These are phyloP conservation scores for Leptonema lineaticorne DNA, from an alignment of 1,140 invertebrate genomes.

Conservation along the genomic window DNA sequence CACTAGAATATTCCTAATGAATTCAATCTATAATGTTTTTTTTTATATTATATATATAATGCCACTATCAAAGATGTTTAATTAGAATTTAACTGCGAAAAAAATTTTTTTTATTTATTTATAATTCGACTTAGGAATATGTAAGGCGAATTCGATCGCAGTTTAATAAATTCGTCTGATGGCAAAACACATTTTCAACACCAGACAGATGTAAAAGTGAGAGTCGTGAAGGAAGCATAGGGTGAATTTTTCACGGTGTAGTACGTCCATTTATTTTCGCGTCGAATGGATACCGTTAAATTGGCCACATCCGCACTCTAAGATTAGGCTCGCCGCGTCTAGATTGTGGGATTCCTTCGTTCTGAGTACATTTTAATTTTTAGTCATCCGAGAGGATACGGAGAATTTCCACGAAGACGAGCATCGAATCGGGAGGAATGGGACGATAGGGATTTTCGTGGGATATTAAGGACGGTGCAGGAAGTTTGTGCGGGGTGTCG, in stretches of 20 bases:
- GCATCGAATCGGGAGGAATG: not conserved
- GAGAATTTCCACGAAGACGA: not conserved
- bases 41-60: no score
- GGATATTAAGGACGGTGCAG: no score
- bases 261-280: not conserved
- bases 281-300: not conserved
- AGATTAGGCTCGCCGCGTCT: not conserved
- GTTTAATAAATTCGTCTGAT: no score
- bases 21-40: no score
- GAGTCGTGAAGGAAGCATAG: not conserved
- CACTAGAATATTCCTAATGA: not conserved
- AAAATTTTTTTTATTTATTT: no score
- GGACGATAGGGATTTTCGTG: not conserved
- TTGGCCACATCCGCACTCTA: no score
- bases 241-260: not conserved
- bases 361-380: slow-evolving; percentile 8
- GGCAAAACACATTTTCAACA: no score
- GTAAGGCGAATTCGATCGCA: no score
- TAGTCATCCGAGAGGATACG: not conserved
- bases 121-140: no score
- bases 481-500: no score
- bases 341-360: not conserved
- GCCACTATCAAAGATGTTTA: no score
- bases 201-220: not conserved
- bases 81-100: no score